Conservation (phyloP, 2,888 invertebrate species). For the Idaea dimidiata region DNA sequence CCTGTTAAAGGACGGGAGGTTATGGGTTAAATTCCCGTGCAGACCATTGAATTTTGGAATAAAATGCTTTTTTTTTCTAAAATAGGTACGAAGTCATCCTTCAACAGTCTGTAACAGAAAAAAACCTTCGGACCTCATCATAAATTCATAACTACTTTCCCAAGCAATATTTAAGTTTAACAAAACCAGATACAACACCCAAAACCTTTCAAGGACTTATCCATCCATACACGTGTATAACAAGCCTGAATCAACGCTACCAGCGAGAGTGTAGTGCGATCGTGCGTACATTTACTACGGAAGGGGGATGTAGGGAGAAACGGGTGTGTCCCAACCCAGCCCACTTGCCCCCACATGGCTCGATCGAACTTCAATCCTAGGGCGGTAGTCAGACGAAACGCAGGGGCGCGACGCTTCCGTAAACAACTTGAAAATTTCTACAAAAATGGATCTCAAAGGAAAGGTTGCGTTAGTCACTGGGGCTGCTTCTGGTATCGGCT, state of each 20-base stretch:
- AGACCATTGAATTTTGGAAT: too few relatives aligned
- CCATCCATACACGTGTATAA: constrained; percentile 18
- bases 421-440: constrained; percentile 27
- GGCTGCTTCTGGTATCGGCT: constrained; percentile 87
- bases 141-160: too few relatives aligned
- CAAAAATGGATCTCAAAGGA: constrained; percentile 85
- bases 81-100: too few relatives aligned
- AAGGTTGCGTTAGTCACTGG: constrained; percentile 88
- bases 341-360: constrained; percentile 42
- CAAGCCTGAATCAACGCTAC: constrained; percentile 54
- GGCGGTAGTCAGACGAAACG: constrained; percentile 49
- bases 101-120: too few relatives aligned
- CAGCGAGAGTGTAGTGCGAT: constrained; percentile 62
- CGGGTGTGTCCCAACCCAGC: constrained; percentile 45
- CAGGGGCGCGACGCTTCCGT: constrained; percentile 54
- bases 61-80: too few relatives aligned
- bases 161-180: neutral
- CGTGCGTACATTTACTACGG: constrained; percentile 73
- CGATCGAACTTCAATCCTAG: constrained; percentile 66
- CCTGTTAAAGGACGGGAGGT: too few relatives aligned
- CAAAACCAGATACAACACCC: neutral
- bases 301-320: constrained; percentile 56
- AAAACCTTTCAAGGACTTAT: neutral
- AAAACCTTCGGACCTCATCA: too few relatives aligned
- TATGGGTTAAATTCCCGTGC: too few relatives aligned